These are phyloP conservation scores for Loripinus fragilis DNA, from an alignment of 2,888 invertebrate species.

Conservation along the genomic window DNA sequence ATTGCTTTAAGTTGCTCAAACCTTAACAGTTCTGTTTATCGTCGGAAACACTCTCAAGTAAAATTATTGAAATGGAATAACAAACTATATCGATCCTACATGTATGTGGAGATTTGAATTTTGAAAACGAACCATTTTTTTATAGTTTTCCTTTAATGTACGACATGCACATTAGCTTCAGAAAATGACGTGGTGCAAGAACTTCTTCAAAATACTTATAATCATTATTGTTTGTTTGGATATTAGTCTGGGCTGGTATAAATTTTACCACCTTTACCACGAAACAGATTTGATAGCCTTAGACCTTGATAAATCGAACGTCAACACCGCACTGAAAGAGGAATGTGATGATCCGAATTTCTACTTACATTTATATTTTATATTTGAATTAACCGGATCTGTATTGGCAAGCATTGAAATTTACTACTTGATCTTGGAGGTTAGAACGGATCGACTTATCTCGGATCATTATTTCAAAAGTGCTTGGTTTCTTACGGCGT, in stretches of 20 bases:
- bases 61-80: background rate
- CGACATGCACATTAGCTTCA: too few species aligned
- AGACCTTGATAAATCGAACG: background rate
- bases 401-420: conserved; percentile 25
- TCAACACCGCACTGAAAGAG: background rate
- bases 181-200: conserved; percentile 18
- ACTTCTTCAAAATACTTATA: conserved; percentile 20
- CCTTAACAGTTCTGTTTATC: too few species aligned
- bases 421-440: conserved; percentile 16
- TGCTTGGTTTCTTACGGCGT: conserved; percentile 15
- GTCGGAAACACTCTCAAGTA: too few species aligned
- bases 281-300: background rate
- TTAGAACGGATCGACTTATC: conserved; percentile 17
- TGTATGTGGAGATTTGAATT: background rate
- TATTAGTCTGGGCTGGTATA: conserved; percentile 30
- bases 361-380: conserved; percentile 23
- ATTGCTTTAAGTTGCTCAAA: too few species aligned
- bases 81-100: background rate
- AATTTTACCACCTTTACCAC: conserved; percentile 21
- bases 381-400: conserved; percentile 26
- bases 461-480: conserved; percentile 26
- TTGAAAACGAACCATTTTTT: background rate
- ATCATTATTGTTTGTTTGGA: conserved; percentile 22
- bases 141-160: background rate
- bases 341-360: conserved; percentile 18